Evolutionary conservation across 2,113 vertebrate species (phyloP).

Genomic region (Sebastes fasciatus): DNA sequence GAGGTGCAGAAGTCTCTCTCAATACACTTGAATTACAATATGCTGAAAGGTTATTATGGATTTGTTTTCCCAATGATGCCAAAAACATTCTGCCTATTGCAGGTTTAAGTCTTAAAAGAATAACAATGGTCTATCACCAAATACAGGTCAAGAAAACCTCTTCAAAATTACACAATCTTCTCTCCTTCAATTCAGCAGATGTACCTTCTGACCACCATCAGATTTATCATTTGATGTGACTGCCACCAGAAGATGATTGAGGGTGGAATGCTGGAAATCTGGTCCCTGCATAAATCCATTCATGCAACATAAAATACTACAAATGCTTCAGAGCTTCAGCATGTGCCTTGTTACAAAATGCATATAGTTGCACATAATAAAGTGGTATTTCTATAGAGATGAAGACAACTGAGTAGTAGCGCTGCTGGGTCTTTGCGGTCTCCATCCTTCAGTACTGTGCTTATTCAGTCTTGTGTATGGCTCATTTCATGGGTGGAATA

Average conservation of each 20-base stretch:
- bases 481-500: no score
- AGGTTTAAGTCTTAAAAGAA: background rate
- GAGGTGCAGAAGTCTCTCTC: no score
- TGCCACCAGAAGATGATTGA: conserved; percentile 81
- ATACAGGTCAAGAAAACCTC: background rate
- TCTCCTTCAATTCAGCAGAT: background rate
- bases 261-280: conserved; percentile 80
- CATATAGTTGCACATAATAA: background rate
- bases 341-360: background rate
- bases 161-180: background rate
- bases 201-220: background rate
- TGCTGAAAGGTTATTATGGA: no score
- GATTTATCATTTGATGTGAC: conserved; percentile 22
- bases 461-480: no score
- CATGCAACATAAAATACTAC: conserved; percentile 82
- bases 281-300: conserved; percentile 80
- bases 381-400: background rate
- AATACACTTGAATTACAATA: no score
- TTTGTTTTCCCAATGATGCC: no score
- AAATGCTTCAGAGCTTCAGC: conserved; percentile 55
- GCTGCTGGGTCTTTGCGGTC: no score
- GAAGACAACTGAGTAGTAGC: no score
- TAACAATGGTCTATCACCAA: background rate
- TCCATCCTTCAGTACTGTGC: no score
- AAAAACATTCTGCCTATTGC: no score